These are phyloP conservation scores for Ascaphus truei DNA, from an alignment of 2,113 vertebrate species.

Conservation along the genomic window DNA sequence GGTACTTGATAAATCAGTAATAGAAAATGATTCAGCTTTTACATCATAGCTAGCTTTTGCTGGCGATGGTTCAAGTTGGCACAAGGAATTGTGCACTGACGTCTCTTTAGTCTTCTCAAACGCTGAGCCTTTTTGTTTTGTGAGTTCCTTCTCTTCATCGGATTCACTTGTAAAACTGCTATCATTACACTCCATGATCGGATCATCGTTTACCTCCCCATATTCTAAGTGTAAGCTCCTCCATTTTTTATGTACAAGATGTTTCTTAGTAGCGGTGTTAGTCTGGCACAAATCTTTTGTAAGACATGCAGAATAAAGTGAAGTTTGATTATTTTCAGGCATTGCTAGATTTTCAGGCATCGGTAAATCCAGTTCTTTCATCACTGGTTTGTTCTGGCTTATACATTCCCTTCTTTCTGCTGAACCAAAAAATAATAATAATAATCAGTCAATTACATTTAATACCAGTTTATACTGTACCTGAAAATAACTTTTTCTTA, in stretches of 20 bases:
- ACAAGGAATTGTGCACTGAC: slow-evolving; percentile 4
- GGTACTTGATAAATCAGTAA: slow-evolving; percentile 34
- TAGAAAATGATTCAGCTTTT: slow-evolving; percentile 38
- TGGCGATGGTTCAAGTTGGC: slow-evolving; percentile 32
- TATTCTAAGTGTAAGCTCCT: slow-evolving; percentile 2
- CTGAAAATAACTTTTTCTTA: slow-evolving; percentile 48
- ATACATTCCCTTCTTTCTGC: slow-evolving; percentile 44
- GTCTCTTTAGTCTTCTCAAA: background rate
- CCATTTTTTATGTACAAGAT: slow-evolving; percentile 37
- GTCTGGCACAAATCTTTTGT: slow-evolving; percentile 36
- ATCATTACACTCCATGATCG: slow-evolving; percentile 29
- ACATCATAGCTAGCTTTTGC: background rate
- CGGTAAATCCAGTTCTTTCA: slow-evolving; percentile 36
- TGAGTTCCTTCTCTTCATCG: background rate
- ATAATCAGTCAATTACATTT: slow-evolving; percentile 44
- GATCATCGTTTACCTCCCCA: slow-evolving; percentile 29
- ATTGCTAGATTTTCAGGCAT: slow-evolving; percentile 39
- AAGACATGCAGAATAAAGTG: slow-evolving; percentile 37
- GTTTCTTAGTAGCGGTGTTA: background rate
- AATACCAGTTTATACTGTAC: background rate
- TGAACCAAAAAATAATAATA: slow-evolving; percentile 51
- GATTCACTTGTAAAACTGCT: slow-evolving; percentile 31
- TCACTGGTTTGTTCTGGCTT: slow-evolving; percentile 37
- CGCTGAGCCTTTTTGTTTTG: background rate
- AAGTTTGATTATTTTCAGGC: slow-evolving; percentile 41